Percentiles rank a stretch among this genome's conserved stretches.
These are phyloP conservation scores for Riparia riparia DNA, from an alignment of 2,113 vertebrate species.

Conservation along the genomic window DNA sequence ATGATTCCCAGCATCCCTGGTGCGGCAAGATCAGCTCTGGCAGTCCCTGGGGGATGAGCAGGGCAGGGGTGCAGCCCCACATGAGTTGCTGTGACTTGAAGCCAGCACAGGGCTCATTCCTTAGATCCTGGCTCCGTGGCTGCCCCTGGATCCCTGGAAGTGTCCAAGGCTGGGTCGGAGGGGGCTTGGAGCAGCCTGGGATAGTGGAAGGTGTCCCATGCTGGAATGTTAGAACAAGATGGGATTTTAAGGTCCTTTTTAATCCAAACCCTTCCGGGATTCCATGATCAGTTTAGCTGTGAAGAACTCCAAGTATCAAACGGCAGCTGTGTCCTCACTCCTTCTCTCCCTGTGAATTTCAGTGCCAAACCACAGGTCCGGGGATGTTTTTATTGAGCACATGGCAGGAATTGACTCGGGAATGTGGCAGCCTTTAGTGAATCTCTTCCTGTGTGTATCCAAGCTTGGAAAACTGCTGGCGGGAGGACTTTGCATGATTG, in stretches of 20 bases:
- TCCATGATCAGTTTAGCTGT: neutral
- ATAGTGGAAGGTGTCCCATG: rapidly evolving
- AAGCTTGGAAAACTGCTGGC: neutral
- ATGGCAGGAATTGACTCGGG: neutral
- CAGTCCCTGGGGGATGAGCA: neutral
- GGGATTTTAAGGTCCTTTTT: neutral
- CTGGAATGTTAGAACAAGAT: neutral
- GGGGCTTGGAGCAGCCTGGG: neutral
- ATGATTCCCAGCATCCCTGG: neutral
- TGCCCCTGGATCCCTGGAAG: neutral
- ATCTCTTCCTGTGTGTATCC: neutral
- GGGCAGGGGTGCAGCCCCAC: neutral
- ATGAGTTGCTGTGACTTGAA: neutral
- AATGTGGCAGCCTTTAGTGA: neutral
- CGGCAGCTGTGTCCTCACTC: rapidly evolving
- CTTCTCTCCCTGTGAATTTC: neutral
- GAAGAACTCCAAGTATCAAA: neutral
- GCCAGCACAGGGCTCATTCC: rapidly evolving
- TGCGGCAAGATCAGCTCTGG: neutral
- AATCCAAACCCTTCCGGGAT: neutral
- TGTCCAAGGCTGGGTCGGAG: rapidly evolving
- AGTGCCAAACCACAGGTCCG: neutral
- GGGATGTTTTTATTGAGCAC: rapidly evolving
- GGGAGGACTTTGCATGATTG: neutral
- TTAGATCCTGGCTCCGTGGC: neutral